Percentiles rank a stretch among this genome's conserved stretches.
Evolutionary conservation across 2,888 invertebrate species (phyloP).

Genomic region (Dicycla oo): DNA sequence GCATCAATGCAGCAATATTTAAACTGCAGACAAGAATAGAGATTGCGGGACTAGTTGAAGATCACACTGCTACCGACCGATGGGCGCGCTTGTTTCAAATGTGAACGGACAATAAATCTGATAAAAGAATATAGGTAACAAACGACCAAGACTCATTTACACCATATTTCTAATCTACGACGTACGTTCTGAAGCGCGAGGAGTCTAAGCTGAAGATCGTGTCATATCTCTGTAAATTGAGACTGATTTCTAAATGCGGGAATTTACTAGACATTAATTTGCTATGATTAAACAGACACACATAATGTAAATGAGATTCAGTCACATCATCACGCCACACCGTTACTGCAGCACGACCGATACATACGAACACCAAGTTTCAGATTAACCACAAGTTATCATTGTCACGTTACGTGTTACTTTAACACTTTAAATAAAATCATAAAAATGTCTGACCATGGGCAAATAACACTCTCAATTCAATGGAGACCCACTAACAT

Average conservation of each 20-base stretch:
- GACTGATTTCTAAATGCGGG: constrained; percentile 60
- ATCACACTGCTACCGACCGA: constrained; percentile 44
- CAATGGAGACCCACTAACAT: not conserved
- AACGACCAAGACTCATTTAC: constrained; percentile 68
- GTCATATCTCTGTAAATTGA: constrained; percentile 54
- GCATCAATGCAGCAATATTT: constrained; percentile 54
- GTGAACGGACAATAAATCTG: constrained; percentile 42
- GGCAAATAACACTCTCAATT: not conserved
- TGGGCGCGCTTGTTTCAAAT: constrained; percentile 40
- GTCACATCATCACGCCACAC: constrained; percentile 53
- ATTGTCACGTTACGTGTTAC: not conserved
- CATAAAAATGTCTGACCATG: constrained; percentile 1
- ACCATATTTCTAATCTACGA: constrained; percentile 65
- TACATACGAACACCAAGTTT: constrained; percentile 41
- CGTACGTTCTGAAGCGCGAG: constrained; percentile 60
- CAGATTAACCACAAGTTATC: not conserved
- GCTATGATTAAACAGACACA: constrained; percentile 64
- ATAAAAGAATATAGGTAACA: constrained; percentile 54
- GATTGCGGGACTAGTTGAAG: constrained; percentile 45
- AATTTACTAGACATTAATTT: constrained; percentile 58
- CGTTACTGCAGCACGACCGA: constrained; percentile 53
- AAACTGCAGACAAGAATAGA: constrained; percentile 55
- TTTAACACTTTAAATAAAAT: constrained; percentile 17
- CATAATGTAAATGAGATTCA: constrained; percentile 69
- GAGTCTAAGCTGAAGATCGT: constrained; percentile 59